Evolutionary conservation across 1,140 invertebrate species (phyloP).

Genomic region (Procambarus clarkii): DNA sequence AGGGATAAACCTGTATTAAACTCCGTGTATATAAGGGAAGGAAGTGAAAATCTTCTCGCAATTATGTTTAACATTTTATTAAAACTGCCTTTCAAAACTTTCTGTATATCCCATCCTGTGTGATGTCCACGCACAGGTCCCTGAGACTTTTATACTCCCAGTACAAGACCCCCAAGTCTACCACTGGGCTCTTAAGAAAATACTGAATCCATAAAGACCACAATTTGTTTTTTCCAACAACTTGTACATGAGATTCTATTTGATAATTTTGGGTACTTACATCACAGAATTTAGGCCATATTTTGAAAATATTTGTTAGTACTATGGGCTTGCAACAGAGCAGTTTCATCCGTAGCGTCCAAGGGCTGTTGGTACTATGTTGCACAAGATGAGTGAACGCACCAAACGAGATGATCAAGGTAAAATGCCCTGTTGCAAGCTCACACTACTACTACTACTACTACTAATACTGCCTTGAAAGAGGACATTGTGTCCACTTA

Average conservation of each 20-base stretch:
- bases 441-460: not conserved
- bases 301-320: not conserved
- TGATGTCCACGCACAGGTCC: not conserved
- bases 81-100: not conserved
- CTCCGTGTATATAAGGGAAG: not conserved
- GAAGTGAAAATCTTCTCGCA: not conserved
- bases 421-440: not conserved
- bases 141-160: not conserved
- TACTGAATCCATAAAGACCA: not conserved
- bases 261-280: not conserved
- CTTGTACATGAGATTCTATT: not conserved
- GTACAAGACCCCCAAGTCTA: not conserved
- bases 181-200: not conserved
- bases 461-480: not conserved
- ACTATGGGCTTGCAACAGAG: not conserved
- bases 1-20: not conserved
- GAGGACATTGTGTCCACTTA: not conserved
- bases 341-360: not conserved
- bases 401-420: not conserved
- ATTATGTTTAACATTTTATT: constrained; percentile 14
- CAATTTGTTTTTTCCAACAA: not conserved
- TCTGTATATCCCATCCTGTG: not conserved
- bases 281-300: not conserved
- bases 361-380: not conserved
- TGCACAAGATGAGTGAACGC: not conserved